A percentile compares a stretch with the other conserved stretches of the same genome.
Conservation (phyloP, 2,113 vertebrate species). For the Parus major region DNA sequence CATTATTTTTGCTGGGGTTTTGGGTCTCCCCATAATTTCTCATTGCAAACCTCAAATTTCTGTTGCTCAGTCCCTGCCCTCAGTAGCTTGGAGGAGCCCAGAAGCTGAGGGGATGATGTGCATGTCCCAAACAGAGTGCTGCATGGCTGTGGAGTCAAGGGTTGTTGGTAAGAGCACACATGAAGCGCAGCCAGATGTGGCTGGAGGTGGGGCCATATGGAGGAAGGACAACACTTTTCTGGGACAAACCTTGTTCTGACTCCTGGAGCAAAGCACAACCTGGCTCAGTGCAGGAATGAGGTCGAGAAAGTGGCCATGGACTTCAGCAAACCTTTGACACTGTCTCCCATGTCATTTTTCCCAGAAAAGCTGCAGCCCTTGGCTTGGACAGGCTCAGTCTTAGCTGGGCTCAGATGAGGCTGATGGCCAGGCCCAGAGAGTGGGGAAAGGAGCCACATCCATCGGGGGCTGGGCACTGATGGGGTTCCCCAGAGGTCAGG, state of each 20-base stretch:
- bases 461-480: not conserved
- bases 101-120: not conserved
- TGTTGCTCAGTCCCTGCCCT: rapidly evolving
- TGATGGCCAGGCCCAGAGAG: not conserved
- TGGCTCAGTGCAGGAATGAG: not conserved
- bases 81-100: too few species aligned
- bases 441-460: not conserved
- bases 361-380: not conserved
- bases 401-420: not conserved
- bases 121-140: not conserved
- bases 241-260: not conserved
- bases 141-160: not conserved
- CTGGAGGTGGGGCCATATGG: not conserved
- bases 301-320: too few species aligned
- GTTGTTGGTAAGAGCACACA: not conserved
- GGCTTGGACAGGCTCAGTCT: too few species aligned
- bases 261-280: not conserved
- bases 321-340: not conserved
- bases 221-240: not conserved
- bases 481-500: not conserved
- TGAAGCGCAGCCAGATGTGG: not conserved
- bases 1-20: not conserved
- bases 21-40: not conserved
- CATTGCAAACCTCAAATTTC: rapidly evolving
- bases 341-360: not conserved